Base-by-base conservation (phyloP, 2,888 invertebrate species). In the Drosophila neotestacea region DNA sequence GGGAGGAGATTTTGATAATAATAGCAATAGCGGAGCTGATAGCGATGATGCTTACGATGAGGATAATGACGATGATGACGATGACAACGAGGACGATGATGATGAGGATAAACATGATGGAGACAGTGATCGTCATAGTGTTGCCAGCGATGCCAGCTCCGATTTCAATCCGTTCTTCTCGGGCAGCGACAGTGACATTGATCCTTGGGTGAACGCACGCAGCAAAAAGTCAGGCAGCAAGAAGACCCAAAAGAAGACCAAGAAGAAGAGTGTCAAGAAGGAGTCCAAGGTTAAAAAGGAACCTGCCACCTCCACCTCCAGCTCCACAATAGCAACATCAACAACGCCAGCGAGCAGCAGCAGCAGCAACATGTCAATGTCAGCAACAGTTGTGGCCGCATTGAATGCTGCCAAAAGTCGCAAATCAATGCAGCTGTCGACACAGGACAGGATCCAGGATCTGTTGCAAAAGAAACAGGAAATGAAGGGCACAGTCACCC, bases 81-180 rank as follows among this genome's bases (percentile, higher is more conserved):
- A 81, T 1, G 52, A 81, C 0, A 70, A 77, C 0, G 61, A 73
- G 0, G 68, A 64, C 1, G 54, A 65, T 1, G 65, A 67, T 9
- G 58, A 71, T 16, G 77, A 72, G 22, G 73, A 69, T 2, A 61
- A 59, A 9, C 27, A 74, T 4, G 73, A 86, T 72, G 93, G 93
- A 4, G 93, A 93, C 50, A 89, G 90, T 46, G 91, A 90, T 60
- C 66, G 71, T 0, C 69, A 65, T 1, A 73, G 77, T 28, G 87
- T 73, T 6, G 84, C 79, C 39, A 85, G 89, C 28, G 94, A 95
- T 79, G 94, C 93, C 62, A 96, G 96, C 81, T 96, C 96, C 67
- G 98, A 97, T 93, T 97, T 97, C 91, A 98, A 98, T 93, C 98
- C 98, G n/a, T 97, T 97, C 90, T 96, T 96, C 91, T 96, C 95